These are phyloP conservation scores for Leptopilina clavipes DNA, from an alignment of 1,140 invertebrate species.

Conservation along the genomic window DNA sequence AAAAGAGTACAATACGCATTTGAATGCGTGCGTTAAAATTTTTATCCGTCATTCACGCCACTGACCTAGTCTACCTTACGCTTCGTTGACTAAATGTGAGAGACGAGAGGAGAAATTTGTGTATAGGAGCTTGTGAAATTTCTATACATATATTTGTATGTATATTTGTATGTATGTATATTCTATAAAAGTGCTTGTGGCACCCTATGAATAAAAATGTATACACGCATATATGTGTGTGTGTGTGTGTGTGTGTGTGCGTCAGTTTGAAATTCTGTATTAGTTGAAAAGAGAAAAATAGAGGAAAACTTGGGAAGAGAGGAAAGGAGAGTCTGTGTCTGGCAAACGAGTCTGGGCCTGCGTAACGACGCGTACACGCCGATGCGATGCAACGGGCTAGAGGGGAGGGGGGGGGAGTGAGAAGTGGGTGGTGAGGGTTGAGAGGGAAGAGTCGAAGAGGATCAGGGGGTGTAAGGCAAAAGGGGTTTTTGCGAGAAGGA, in stretches of 20 bases:
- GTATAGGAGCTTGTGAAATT: neutral
- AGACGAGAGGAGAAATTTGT: constrained; percentile 5
- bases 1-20: constrained; percentile 40
- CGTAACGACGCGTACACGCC: constrained; percentile 71
- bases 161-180: neutral
- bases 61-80: constrained; percentile 58
- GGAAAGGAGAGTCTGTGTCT: constrained; percentile 58
- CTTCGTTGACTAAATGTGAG: constrained; percentile 22
- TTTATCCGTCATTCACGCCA: constrained; percentile 61
- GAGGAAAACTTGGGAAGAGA: constrained; percentile 40
- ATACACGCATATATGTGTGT: neutral
- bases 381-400: constrained; percentile 54
- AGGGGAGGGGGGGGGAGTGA: no score
- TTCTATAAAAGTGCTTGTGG: neutral
- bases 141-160: neutral
- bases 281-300: constrained; percentile 49
- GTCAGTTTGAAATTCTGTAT: constrained; percentile 19
- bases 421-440: constrained; percentile 35
- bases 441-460: constrained; percentile 46
- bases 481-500: constrained; percentile 53
- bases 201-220: neutral
- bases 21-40: constrained; percentile 40
- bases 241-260: constrained; percentile 21
- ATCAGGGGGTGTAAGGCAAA: constrained; percentile 48
- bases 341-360: constrained; percentile 69